Percentiles rank a stretch among this genome's conserved stretches.
Evolutionary conservation across 2,797 vertebrate species (phyloP).

Genomic region (Ceyx erithaca): DNA sequence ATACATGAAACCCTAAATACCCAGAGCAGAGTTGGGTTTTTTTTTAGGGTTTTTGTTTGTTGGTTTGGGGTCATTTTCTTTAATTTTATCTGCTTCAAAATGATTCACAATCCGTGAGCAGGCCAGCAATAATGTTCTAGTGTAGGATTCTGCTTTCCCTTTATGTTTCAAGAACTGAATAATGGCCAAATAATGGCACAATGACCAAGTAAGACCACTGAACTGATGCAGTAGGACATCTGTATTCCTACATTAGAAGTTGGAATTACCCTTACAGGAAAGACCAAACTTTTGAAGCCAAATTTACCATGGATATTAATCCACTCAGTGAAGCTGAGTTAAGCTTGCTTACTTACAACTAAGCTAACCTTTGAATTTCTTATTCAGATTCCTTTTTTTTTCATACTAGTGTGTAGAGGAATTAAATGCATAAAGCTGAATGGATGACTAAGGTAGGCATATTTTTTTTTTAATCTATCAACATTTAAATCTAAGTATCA

Average conservation of each 20-base stretch:
- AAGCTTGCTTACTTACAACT: neutral
- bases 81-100: neutral
- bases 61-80: too few species aligned
- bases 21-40: neutral
- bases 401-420: neutral
- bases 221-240: neutral
- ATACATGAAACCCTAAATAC: neutral
- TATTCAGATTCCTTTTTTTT: neutral
- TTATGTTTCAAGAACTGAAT: neutral
- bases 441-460: neutral
- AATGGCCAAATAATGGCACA: neutral
- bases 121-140: neutral
- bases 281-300: neutral
- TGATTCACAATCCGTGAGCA: neutral
- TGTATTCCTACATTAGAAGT: neutral
- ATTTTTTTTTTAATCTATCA: neutral
- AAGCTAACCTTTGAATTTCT: neutral
- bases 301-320: slow-evolving; percentile 19
- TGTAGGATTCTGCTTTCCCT: neutral
- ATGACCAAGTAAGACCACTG: neutral
- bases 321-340: neutral
- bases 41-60: neutral
- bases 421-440: neutral
- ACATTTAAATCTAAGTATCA: neutral
- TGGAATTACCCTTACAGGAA: neutral